Evolutionary conservation across 2,797 vertebrate species (phyloP).

Genomic region (Mormyrops boulengeri): DNA sequence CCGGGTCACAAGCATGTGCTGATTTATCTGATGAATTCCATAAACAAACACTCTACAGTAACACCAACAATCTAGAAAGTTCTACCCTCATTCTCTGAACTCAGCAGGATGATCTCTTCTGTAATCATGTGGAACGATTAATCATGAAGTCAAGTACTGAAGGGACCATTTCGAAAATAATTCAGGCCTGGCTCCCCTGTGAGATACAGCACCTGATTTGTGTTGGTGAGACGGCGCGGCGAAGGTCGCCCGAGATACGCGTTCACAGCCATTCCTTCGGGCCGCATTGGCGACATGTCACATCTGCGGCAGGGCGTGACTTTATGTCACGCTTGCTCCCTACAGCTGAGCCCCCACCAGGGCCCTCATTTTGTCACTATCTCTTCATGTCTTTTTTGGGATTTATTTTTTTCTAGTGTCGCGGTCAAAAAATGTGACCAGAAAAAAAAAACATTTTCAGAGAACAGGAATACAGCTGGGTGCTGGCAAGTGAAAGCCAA

Average conservation of each 20-base stretch:
- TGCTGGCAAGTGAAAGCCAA: background rate
- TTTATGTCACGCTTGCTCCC: background rate
- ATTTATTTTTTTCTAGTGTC: background rate
- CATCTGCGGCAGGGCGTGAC: background rate
- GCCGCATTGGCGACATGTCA: background rate
- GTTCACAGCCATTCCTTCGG: background rate
- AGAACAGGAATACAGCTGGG: background rate
- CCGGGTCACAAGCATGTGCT: background rate
- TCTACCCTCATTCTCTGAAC: background rate
- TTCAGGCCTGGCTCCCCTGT: background rate
- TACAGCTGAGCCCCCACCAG: background rate
- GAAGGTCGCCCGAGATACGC: background rate
- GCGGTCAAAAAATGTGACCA: background rate
- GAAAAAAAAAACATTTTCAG: background rate
- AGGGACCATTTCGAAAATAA: background rate
- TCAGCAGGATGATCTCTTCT: background rate
- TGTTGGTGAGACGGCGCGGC: background rate
- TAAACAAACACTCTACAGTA: background rate
- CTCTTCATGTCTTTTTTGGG: background rate
- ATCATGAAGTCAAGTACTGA: background rate
- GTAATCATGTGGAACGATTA: background rate
- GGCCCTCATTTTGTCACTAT: background rate
- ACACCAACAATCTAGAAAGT: background rate
- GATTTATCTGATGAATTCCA: constrained; percentile 8
- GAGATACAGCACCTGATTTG: background rate